Evolutionary conservation across 2,888 invertebrate species (phyloP), one percentile per base, ranked within the genome.

Genomic region (Drosophila aldrichi): DNA sequence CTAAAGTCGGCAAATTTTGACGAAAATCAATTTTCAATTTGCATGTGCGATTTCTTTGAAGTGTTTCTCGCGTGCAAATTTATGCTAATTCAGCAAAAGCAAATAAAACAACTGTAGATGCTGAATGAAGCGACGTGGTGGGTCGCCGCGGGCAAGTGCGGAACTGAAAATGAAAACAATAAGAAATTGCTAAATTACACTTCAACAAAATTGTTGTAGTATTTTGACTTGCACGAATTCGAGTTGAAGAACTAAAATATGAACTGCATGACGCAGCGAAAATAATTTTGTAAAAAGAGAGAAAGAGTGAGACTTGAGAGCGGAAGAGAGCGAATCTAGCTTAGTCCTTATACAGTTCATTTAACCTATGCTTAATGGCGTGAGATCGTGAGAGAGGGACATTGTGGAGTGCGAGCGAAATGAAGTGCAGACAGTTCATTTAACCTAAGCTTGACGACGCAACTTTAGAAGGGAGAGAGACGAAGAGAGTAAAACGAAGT

Each of bases 1-100:
- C 16, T 38, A 38, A 38, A 38, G 16, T 38, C 36, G 36, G 36
- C 16, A 38, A 38, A 16, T 34, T 61, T 46, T 68, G 68, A 83
- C 74, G 70, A 88, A 88, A 83, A 88, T 86, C 87, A 86, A 84
- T 89, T 83, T 83, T 73, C 74, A 83, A 89, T 83, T 83, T 83
- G 83, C 83, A 87, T 89, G 78, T 78, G 81, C 78, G 64, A 77
- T 85, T 79, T 81, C 64, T 70, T 73, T 70, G 51, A 70, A 77
- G 81, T 84, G 69, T 73, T 82, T 70, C 51, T 82, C 70, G 82
- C 88, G 79, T 88, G 88, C 82, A 72, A 85, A 85, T 70, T 79
- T 85, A 82, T 82, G 86, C 79, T 88, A 82, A 82, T 82, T 79
- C 25, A 22, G 49, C 59, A 79, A 70, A 59, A 64, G 54, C 48